Base-by-base conservation (phyloP, 2,113 vertebrate species). In the Gila orcuttii region DNA sequence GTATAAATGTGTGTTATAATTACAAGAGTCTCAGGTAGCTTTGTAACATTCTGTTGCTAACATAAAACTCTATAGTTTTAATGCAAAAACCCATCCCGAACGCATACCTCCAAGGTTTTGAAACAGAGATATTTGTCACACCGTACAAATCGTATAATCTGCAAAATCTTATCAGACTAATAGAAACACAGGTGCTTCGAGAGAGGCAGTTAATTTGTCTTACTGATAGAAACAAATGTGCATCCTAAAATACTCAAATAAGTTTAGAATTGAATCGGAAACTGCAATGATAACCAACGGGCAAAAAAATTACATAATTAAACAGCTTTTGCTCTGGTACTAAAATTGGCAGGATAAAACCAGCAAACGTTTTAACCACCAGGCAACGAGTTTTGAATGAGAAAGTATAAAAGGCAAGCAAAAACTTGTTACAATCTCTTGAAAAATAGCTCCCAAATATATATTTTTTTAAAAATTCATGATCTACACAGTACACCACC, bases 181-280 rank as follows among this genome's bases (percentile, higher is more conserved):
- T 39, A 42, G 39, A 79, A 79, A 45, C 11, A 50, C 42, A 42
- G 69, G 69, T 42, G 36, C 42, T 75, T 47, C 0, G 1, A 79
- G 12, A 60, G 12, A 25, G 59, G 52, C 21, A 10, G 77, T 39
- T 39, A 39, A 21, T 79, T 59, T 36, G 19, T 60, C 52, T 79
- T 15, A 12, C 75, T 78, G 75, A 42, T 12, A 42, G 78, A 79
- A 79, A 79, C 6, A 62, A 62, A 62, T 62, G 11, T 42, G 33
- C 0, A 79, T 62, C 33, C 57, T 42, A 12, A 79, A 62, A 79
- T 79, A 25, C 55, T 25, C 33, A 12, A 11, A 57, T 6, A 78
- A 12, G 3, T 76, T 52, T 52, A 59, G 76, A 36, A 47, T 5
- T 55, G 52, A 55, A 19, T 17, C 0, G 50, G 17, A 52, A 52